These are phyloP conservation scores for Corbicula japonica DNA, from an alignment of 2,888 invertebrate genomes.

Conservation along the genomic window DNA sequence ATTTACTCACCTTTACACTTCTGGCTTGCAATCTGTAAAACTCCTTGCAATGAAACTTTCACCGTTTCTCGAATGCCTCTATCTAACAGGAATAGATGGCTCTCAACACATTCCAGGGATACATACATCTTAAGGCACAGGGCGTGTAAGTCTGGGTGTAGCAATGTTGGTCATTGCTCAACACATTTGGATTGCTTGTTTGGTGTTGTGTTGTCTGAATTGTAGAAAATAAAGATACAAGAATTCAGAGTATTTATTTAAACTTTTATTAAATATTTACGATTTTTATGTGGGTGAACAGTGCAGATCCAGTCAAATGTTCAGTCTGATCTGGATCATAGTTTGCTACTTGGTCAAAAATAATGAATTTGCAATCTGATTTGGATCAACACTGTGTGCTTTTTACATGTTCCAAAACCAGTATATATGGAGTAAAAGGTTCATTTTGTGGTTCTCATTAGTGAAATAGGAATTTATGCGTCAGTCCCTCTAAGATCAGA, in stretches of 20 bases:
- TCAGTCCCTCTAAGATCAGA: too few relatives aligned
- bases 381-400: too few relatives aligned
- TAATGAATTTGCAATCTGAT: too few relatives aligned
- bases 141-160: slow-evolving; percentile 35
- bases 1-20: slow-evolving; percentile 56
- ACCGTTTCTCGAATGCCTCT: slow-evolving; percentile 16
- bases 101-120: slow-evolving; percentile 39
- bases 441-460: too few relatives aligned
- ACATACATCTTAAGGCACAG: slow-evolving; percentile 37
- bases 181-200: slow-evolving; percentile 4
- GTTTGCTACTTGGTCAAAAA: too few relatives aligned
- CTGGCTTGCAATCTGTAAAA: slow-evolving; percentile 37
- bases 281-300: too few relatives aligned
- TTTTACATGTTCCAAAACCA: too few relatives aligned
- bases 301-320: too few relatives aligned
- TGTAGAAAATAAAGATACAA: not conserved
- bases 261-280: not conserved
- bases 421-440: too few relatives aligned
- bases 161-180: slow-evolving; percentile 24
- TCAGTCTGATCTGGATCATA: too few relatives aligned
- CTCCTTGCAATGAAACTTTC: slow-evolving; percentile 8
- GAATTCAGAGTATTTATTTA: not conserved
- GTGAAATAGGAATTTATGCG: too few relatives aligned
- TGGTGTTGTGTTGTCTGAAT: not conserved
- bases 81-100: slow-evolving; percentile 27